phyloP scores from a whole-genome alignment of 2,888 invertebrate species.

The Didymodactylos carnosus region DNA sequence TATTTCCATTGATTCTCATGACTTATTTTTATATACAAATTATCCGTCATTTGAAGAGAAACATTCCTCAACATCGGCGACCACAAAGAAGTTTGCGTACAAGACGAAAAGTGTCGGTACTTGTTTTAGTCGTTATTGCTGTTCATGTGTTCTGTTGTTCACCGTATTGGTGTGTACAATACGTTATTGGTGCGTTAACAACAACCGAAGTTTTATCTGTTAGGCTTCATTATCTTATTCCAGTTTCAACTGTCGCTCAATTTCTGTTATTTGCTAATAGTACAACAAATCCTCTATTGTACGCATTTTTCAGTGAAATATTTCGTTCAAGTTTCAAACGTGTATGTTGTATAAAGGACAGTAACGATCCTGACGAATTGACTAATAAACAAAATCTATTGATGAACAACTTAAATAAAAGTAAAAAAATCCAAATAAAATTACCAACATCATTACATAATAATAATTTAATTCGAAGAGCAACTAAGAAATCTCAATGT shows the following conservation, averaged over 20 bases:
- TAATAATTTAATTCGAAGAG: too few relatives aligned
- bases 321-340: constrained; percentile 12
- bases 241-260: constrained; percentile 1
- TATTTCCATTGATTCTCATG: constrained; percentile 9
- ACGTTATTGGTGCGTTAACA: too few relatives aligned
- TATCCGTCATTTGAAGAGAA: neutral
- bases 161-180: constrained; percentile 12
- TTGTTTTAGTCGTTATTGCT: constrained; percentile 8
- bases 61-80: neutral
- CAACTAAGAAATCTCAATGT: too few relatives aligned
- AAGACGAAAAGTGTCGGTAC: constrained; percentile 2
- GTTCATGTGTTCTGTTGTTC: constrained; percentile 6
- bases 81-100: neutral
- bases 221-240: neutral
- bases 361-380: too few relatives aligned
- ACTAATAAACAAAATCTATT: too few relatives aligned
- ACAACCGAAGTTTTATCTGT: neutral
- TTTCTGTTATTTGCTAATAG: constrained; percentile 11
- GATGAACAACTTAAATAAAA: too few relatives aligned
- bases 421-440: too few relatives aligned
- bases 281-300: constrained; percentile 7
- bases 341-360: too few relatives aligned
- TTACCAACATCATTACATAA: too few relatives aligned
- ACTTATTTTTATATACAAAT: constrained; percentile 8
- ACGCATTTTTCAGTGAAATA: constrained; percentile 10